These are phyloP conservation scores for Piscicola geometra DNA, from an alignment of 2,888 invertebrate genomes.

Conservation along the genomic window DNA sequence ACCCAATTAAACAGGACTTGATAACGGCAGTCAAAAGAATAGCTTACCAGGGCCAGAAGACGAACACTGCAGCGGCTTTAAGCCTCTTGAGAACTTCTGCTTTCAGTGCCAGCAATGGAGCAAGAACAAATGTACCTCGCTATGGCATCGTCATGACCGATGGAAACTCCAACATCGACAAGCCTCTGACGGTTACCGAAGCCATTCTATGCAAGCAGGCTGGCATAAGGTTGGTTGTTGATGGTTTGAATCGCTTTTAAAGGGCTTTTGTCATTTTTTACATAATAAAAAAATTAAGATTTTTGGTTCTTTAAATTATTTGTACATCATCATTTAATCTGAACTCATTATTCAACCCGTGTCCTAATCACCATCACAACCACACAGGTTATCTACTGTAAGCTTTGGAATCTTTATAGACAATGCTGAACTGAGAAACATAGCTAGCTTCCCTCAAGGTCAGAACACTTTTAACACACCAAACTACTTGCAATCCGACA, in stretches of 20 bases:
- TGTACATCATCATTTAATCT: no score
- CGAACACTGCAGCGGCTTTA: constrained; percentile 50
- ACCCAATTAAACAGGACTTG: constrained; percentile 45
- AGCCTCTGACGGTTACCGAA: constrained; percentile 48
- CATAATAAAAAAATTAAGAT: no score
- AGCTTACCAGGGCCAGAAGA: constrained; percentile 44
- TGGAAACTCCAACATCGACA: constrained; percentile 50
- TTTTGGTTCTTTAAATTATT: no score
- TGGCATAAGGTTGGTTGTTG: constrained; percentile 16
- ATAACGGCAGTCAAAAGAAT: constrained; percentile 46
- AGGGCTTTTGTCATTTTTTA: no score
- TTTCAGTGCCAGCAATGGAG: constrained; percentile 47
- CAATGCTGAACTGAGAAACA: constrained; percentile 46
- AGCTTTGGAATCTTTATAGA: constrained; percentile 42
- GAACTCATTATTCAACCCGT: no score
- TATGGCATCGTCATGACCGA: constrained; percentile 50
- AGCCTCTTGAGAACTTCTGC: constrained; percentile 46
- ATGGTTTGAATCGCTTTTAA: no score
- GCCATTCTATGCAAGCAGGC: constrained; percentile 41
- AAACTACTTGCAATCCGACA: constrained; percentile 40
- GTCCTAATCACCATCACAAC: neutral
- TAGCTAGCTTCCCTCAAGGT: constrained; percentile 49
- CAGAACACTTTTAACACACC: constrained; percentile 48
- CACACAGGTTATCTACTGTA: constrained; percentile 22
- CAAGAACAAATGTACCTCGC: constrained; percentile 47